A percentile compares a stretch with the other conserved stretches of the same genome.
phyloP scores from a whole-genome alignment of 2,797 vertebrate genomes.

The Cynopterus sphinx region DNA sequence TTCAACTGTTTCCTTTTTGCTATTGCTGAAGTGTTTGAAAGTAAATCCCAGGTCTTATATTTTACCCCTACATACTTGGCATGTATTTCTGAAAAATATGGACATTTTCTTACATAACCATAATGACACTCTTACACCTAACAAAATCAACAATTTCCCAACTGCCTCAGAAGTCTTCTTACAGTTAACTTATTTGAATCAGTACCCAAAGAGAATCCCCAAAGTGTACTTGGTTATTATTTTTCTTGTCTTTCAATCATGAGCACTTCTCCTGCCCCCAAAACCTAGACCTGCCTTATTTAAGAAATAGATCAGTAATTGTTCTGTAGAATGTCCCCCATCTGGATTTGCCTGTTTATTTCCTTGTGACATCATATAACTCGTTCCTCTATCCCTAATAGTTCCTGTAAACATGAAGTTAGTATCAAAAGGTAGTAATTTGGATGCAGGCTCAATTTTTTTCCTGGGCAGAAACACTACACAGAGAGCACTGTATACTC shows the following conservation, averaged over 20 bases:
- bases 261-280: neutral
- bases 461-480: neutral
- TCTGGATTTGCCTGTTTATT: neutral
- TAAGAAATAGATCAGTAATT: neutral
- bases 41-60: neutral
- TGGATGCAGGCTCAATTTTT: neutral
- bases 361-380: neutral
- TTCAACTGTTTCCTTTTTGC: neutral
- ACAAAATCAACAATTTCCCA: neutral
- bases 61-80: neutral
- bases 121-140: neutral
- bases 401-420: neutral
- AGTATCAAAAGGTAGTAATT: neutral
- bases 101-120: neutral
- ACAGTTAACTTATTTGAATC: neutral
- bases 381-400: neutral
- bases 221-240: neutral
- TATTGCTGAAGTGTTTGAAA: neutral
- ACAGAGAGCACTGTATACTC: neutral
- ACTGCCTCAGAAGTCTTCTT: neutral
- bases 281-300: fast-evolving
- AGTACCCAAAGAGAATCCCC: neutral
- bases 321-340: neutral
- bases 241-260: neutral
- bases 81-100: neutral